Percentiles rank a stretch among this genome's conserved stretches.
Conservation (phyloP, 1,140 invertebrate species). For the Matsumurasca onukii region DNA sequence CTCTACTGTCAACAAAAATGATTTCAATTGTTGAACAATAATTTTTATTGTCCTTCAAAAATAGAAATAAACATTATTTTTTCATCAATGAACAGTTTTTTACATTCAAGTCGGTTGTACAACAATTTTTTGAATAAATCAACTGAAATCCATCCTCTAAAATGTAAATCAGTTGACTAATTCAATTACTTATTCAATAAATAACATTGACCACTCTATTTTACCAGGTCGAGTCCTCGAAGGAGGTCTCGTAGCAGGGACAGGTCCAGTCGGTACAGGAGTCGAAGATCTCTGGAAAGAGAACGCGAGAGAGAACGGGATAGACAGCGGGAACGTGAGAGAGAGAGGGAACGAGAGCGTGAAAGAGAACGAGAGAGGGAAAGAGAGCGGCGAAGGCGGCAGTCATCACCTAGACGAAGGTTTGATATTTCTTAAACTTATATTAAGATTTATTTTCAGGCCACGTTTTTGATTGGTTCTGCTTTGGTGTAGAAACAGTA, state of each 20-base stretch:
- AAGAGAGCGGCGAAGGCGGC: constrained; percentile 44
- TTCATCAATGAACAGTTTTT: too few relatives aligned
- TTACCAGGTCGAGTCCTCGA: constrained; percentile 44
- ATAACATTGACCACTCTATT: too few relatives aligned
- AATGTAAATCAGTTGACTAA: too few relatives aligned
- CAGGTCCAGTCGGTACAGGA: constrained; percentile 47
- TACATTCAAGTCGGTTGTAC: too few relatives aligned
- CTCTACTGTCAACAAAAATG: too few relatives aligned
- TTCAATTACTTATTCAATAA: too few relatives aligned
- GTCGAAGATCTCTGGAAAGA: constrained; percentile 38
- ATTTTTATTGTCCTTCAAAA: too few relatives aligned
- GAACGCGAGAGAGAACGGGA: constrained; percentile 41
- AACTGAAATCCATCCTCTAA: too few relatives aligned
- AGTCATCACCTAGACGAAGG: constrained; percentile 29
- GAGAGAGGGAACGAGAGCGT: constrained; percentile 45
- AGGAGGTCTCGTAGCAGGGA: constrained; percentile 47
- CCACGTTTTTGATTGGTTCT: not conserved
- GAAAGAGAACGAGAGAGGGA: constrained; percentile 49
- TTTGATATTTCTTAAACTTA: not conserved
- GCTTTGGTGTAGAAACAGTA: too few relatives aligned
- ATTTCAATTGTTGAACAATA: too few relatives aligned
- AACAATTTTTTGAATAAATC: too few relatives aligned
- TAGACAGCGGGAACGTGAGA: constrained; percentile 39
- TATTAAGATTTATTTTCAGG: not conserved
- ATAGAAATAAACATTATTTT: too few relatives aligned